These are phyloP conservation scores for Manduca sexta DNA, from an alignment of 1,140 invertebrate species.

Conservation along the genomic window DNA sequence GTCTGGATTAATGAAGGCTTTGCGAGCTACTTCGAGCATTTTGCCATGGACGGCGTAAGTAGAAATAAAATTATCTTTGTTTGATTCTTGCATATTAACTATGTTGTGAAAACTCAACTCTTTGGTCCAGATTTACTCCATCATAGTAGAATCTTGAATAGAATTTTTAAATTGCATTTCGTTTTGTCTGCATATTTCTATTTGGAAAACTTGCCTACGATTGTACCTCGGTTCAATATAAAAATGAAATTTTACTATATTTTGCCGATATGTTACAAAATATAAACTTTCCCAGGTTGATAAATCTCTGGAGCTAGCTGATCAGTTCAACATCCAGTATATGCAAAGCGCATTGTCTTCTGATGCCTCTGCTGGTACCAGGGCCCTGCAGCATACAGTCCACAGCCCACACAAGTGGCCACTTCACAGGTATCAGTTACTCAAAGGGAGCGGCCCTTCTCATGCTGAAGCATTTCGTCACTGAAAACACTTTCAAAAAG, in stretches of 20 bases:
- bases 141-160: no score
- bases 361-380: constrained; percentile 36
- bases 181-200: no score
- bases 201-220: no score
- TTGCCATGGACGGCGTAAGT: constrained; percentile 76
- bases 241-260: no score
- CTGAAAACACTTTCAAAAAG: constrained; percentile 75
- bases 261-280: no score
- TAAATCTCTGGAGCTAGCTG: constrained; percentile 35
- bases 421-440: constrained; percentile 77
- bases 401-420: constrained; percentile 74
- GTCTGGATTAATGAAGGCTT: constrained; percentile 91
- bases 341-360: constrained; percentile 52
- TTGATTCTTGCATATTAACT: no score
- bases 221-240: no score
- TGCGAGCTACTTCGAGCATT: constrained; percentile 83
- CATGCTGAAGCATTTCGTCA: constrained; percentile 83
- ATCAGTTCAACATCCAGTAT: constrained; percentile 53
- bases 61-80: no score
- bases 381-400: constrained; percentile 54
- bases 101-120: background rate
- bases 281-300: constrained; percentile 31
- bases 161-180: no score
- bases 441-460: constrained; percentile 79
- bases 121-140: no score